phyloP scores from a whole-genome alignment of 2,797 vertebrate genomes.

The Rhabdomys pumilio region DNA sequence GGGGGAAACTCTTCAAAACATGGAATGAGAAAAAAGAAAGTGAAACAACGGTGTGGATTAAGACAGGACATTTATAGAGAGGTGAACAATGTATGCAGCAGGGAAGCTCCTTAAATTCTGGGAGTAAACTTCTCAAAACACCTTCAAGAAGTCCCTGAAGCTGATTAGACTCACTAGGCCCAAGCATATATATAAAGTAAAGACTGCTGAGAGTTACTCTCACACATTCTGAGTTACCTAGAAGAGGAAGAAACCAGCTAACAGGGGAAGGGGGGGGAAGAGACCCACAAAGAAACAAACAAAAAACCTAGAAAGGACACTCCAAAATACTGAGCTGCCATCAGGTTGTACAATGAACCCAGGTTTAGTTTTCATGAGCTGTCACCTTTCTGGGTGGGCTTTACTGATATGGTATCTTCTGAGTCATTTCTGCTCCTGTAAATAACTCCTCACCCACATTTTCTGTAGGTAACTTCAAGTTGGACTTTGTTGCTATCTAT shows the following conservation, averaged over 20 bases:
- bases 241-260: background rate
- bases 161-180: background rate
- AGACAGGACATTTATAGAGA: background rate
- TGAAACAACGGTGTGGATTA: background rate
- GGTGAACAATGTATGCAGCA: background rate
- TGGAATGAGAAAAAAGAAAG: no score
- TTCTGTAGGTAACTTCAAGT: background rate
- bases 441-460: background rate
- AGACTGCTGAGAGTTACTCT: background rate
- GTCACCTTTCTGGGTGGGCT: background rate
- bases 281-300: no score
- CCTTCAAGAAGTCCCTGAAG: background rate
- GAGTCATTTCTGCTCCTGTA: background rate
- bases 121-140: background rate
- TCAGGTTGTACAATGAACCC: background rate
- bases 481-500: background rate
- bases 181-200: background rate
- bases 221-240: background rate
- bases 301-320: background rate
- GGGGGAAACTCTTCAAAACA: background rate
- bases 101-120: background rate
- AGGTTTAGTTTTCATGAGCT: background rate
- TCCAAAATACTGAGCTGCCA: background rate
- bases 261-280: no score
- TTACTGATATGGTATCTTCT: background rate